phyloP scores from a whole-genome alignment of 2,113 vertebrate genomes.

The Rhynchomys soricoides region DNA sequence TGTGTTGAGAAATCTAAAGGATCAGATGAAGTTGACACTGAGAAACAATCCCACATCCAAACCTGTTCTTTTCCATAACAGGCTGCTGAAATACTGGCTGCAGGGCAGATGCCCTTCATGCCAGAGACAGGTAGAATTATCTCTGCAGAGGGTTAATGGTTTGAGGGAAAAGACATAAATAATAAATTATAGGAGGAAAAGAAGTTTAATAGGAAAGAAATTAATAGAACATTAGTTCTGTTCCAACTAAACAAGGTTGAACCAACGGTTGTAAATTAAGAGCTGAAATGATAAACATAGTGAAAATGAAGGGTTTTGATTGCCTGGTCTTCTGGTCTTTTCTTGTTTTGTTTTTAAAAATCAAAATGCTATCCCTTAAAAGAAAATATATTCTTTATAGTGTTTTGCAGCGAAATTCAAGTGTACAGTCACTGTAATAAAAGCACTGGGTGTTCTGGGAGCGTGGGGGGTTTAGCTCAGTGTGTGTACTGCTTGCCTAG shows the following conservation, averaged over 20 bases:
- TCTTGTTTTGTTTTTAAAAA: slow-evolving; percentile 11
- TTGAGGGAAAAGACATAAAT: slow-evolving; percentile 36
- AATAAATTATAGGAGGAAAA: neutral
- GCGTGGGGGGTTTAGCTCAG: neutral
- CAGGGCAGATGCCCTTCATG: neutral
- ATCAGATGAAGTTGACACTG: neutral
- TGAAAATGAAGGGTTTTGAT: neutral
- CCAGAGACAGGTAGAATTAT: neutral
- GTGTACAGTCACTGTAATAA: neutral
- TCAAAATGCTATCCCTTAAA: neutral
- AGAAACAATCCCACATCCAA: neutral
- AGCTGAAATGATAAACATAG: slow-evolving; percentile 18
- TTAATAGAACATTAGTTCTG: neutral
- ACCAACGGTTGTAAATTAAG: neutral
- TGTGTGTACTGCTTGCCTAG: neutral
- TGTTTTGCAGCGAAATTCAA: neutral
- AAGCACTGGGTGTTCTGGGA: neutral
- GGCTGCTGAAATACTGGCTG: neutral
- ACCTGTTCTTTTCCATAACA: neutral
- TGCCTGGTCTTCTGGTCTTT: neutral
- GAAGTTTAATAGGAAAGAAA: slow-evolving; percentile 37
- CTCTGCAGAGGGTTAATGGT: neutral
- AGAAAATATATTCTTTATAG: slow-evolving; percentile 11
- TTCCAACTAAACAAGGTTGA: neutral
- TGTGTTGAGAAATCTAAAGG: slow-evolving; percentile 34